These are phyloP conservation scores for Ceratina australensis DNA, from an alignment of 1,140 invertebrate species.

Conservation along the genomic window DNA sequence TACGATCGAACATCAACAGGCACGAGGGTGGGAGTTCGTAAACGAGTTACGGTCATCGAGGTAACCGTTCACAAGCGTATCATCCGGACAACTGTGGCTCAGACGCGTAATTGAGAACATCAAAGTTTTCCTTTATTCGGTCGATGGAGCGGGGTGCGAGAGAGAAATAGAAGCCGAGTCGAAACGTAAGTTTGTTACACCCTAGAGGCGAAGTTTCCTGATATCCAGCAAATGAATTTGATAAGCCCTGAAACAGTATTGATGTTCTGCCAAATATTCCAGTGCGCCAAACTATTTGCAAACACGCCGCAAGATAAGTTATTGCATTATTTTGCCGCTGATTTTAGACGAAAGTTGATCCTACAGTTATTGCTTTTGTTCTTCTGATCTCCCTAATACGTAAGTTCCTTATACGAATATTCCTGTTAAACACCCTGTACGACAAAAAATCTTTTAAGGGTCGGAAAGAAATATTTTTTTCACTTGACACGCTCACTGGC, in stretches of 20 bases:
- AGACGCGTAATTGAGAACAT: conserved; percentile 52
- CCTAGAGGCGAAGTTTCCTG: conserved; percentile 51
- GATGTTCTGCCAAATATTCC: conserved; percentile 34
- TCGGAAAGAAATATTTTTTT: not conserved
- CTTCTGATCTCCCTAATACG: not conserved
- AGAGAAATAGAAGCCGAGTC: conserved; percentile 23
- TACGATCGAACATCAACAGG: not conserved
- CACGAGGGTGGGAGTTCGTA: conserved; percentile 14
- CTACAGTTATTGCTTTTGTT: too few species aligned
- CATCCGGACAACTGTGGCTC: conserved; percentile 44
- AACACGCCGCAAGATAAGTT: conserved; percentile 11
- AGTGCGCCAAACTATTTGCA: conserved; percentile 26
- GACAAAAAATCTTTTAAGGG: too few species aligned
- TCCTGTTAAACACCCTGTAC: too few species aligned
- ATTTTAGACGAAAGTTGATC: not conserved
- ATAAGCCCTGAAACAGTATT: conserved; percentile 39
- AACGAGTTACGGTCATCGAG: conserved; percentile 44
- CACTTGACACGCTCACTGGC: not conserved
- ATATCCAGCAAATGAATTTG: conserved; percentile 51
- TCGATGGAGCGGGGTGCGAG: not conserved
- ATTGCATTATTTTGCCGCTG: conserved; percentile 33
- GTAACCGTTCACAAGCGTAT: conserved; percentile 48
- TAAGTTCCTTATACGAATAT: too few species aligned
- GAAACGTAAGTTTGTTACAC: conserved; percentile 56
- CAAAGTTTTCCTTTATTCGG: conserved; percentile 62